Percentiles rank a stretch among this genome's conserved stretches.
These are phyloP conservation scores for Anoplolepis gracilipes DNA, from an alignment of 1,140 invertebrate genomes.

Conservation along the genomic window DNA sequence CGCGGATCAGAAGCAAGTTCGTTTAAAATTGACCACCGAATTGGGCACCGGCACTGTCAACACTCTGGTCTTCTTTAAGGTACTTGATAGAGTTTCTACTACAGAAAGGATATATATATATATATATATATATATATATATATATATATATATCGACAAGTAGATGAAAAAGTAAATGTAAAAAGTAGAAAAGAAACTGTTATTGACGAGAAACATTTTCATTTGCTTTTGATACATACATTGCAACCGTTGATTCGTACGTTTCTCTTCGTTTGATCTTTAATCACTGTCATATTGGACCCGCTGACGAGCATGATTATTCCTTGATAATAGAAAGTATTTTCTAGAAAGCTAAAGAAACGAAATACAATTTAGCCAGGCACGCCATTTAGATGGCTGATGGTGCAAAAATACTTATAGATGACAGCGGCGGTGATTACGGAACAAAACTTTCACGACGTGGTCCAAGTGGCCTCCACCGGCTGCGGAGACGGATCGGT, in stretches of 20 bases:
- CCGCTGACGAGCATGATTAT: neutral
- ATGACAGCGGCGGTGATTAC: conserved; percentile 75
- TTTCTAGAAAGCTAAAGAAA: conserved; percentile 40
- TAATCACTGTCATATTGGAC: neutral
- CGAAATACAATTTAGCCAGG: neutral
- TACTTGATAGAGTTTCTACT: conserved; percentile 35
- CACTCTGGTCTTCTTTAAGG: conserved; percentile 84
- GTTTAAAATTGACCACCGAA: conserved; percentile 76
- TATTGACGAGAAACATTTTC: too few species aligned
- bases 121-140: too few species aligned
- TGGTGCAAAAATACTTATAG: conserved; percentile 64
- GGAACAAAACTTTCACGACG: conserved; percentile 82
- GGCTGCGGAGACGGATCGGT: conserved; percentile 75
- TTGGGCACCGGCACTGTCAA: conserved; percentile 73
- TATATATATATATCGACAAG: neutral
- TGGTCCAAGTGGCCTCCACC: conserved; percentile 81
- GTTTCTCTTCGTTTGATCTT: conserved; percentile 6
- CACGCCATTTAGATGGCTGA: conserved; percentile 16
- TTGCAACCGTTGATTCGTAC: neutral
- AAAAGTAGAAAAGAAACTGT: neutral
- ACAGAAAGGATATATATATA: neutral
- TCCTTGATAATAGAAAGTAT: conserved; percentile 21
- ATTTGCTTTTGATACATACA: neutral
- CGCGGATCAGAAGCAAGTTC: conserved; percentile 25
- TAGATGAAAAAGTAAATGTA: neutral